Percentiles rank a stretch among this genome's conserved stretches.
phyloP scores from a whole-genome alignment of 2,113 vertebrate species.

The Diadophis punctatus region DNA sequence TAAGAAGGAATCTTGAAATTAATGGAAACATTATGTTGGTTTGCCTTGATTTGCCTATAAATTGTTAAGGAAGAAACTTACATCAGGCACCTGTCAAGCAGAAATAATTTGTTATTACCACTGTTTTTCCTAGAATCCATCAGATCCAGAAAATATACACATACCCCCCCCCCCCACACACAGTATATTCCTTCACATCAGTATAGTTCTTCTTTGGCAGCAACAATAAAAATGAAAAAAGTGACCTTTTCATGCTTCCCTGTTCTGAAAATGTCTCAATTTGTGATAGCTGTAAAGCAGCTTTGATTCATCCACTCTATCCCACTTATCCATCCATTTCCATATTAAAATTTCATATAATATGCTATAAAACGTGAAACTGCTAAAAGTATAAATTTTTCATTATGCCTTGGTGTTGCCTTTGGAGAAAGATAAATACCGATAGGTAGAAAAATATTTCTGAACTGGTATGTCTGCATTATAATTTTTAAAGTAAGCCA shows the following conservation, averaged over 20 bases:
- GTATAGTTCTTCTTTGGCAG: not conserved
- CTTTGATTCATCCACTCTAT: not conserved
- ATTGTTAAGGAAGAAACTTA: not conserved
- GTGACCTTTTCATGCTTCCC: not conserved
- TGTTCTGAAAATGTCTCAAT: not conserved
- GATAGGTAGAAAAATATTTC: not conserved
- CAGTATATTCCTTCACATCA: not conserved
- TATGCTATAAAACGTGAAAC: not conserved
- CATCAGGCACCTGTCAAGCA: not conserved
- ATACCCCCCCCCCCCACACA: not conserved
- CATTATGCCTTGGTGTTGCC: not conserved
- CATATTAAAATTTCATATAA: not conserved
- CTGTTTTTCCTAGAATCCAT: not conserved
- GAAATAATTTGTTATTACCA: not conserved
- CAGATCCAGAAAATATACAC: not conserved
- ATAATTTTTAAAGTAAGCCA: not conserved
- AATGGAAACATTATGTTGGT: not conserved
- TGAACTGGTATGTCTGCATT: not conserved
- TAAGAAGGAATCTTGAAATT: not conserved
- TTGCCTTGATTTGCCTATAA: not conserved
- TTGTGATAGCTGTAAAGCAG: not conserved
- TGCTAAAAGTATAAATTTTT: not conserved
- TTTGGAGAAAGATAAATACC: slow-evolving; percentile 1
- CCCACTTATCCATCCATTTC: not conserved
- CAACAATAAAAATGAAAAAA: not conserved